A percentile compares a stretch with the other conserved stretches of the same genome.
Evolutionary conservation across 2,797 vertebrate species (phyloP).

Genomic region (Ctenochaetus hawaiiensis): DNA sequence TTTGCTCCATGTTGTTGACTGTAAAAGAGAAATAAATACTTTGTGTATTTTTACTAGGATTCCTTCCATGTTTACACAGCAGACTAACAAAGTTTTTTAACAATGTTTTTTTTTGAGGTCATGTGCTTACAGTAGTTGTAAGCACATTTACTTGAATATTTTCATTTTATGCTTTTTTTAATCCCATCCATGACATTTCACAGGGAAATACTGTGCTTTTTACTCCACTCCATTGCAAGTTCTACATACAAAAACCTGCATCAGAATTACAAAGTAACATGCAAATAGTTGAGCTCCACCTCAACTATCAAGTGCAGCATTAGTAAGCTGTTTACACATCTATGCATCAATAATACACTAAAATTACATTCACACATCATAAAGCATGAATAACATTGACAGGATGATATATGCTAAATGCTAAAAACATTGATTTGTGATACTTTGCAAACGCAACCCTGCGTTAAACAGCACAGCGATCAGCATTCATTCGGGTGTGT

Average conservation of each 20-base stretch:
- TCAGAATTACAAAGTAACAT: background rate
- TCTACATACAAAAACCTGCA: background rate
- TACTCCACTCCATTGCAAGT: background rate
- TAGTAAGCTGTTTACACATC: background rate
- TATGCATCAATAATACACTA: background rate
- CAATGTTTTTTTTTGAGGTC: constrained; percentile 55
- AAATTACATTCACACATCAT: background rate
- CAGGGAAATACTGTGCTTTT: background rate
- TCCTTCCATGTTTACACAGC: constrained; percentile 72
- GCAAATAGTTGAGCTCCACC: background rate
- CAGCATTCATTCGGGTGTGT: background rate
- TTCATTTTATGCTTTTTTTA: background rate
- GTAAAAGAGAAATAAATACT: constrained; percentile 57
- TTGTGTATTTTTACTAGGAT: constrained; percentile 76
- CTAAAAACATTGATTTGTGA: background rate
- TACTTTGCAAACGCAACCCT: background rate
- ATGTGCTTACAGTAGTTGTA: background rate
- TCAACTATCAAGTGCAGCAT: background rate
- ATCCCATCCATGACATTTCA: background rate
- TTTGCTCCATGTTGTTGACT: constrained; percentile 45
- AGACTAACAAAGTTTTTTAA: constrained; percentile 58
- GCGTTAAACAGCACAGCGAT: background rate
- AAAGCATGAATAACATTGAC: background rate
- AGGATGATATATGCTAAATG: background rate
- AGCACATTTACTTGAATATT: constrained; percentile 4